phyloP scores from a whole-genome alignment of 2,113 vertebrate species.

The Myocastor coypus region DNA sequence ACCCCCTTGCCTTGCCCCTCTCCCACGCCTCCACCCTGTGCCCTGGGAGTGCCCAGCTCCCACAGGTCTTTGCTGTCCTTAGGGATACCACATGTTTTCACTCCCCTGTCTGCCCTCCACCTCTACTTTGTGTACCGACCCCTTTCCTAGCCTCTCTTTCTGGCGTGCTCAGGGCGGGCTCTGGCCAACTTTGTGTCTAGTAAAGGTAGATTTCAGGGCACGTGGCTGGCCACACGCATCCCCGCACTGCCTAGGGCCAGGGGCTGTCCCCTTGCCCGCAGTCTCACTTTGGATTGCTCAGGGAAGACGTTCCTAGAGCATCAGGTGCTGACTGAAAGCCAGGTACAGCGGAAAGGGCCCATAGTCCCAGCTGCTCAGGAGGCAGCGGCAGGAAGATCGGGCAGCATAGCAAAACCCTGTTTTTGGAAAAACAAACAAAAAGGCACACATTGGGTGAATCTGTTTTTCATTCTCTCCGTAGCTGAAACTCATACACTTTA shows the following conservation, averaged over 20 bases:
- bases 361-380: neutral
- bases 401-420: neutral
- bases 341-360: no score
- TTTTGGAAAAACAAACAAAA: neutral
- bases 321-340: neutral
- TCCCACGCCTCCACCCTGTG: neutral
- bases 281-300: neutral
- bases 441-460: neutral
- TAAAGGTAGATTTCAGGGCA: neutral
- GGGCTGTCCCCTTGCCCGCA: neutral
- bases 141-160: neutral
- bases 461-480: neutral
- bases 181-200: neutral
- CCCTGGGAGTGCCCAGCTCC: neutral
- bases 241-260: neutral
- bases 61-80: neutral
- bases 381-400: neutral
- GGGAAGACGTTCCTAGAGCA: neutral
- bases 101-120: neutral
- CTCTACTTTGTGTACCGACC: no score
- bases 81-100: neutral
- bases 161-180: neutral
- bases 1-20: no score
- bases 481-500: neutral
- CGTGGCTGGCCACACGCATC: accelerated